These are phyloP conservation scores for Ophion costatus DNA, from an alignment of 2,888 invertebrate species.

Conservation along the genomic window DNA sequence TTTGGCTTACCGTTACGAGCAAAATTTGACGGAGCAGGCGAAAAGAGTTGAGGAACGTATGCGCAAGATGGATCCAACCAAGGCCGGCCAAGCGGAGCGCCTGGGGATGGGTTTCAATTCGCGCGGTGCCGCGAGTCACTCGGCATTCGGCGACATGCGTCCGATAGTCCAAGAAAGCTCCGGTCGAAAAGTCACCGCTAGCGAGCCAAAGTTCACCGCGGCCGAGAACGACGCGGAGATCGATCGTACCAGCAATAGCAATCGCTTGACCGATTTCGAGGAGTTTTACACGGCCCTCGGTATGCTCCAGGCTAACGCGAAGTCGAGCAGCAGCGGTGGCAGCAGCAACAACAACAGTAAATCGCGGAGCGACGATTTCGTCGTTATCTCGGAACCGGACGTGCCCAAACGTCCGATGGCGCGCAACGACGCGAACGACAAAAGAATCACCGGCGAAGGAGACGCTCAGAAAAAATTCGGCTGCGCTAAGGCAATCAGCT, in stretches of 20 bases:
- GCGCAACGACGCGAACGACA: constrained; percentile 68
- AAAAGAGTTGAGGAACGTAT: constrained; percentile 90
- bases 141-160: constrained; percentile 95
- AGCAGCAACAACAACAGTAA: constrained; percentile 73
- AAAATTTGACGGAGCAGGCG: constrained; percentile 89
- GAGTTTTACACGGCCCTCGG: constrained; percentile 82
- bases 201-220: constrained; percentile 71
- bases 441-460: constrained; percentile 84
- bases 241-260: constrained; percentile 64
- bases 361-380: constrained; percentile 82
- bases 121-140: constrained; percentile 90
- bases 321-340: constrained; percentile 53
- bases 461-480: constrained; percentile 98
- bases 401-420: constrained; percentile 73
- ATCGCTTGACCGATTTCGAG: constrained; percentile 81
- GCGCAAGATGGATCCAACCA: constrained; percentile 90
- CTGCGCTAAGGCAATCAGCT: constrained; percentile 98
- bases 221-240: constrained; percentile 74
- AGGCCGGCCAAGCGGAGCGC: constrained; percentile 94
- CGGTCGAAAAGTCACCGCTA: constrained; percentile 78
- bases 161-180: constrained; percentile 92
- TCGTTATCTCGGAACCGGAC: constrained; percentile 82
- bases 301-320: not conserved
- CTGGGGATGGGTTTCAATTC: constrained; percentile 95
- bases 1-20: constrained; percentile 87